These are phyloP conservation scores for Poliocrania exsul DNA, from an alignment of 2,797 vertebrate genomes.

Conservation along the genomic window DNA sequence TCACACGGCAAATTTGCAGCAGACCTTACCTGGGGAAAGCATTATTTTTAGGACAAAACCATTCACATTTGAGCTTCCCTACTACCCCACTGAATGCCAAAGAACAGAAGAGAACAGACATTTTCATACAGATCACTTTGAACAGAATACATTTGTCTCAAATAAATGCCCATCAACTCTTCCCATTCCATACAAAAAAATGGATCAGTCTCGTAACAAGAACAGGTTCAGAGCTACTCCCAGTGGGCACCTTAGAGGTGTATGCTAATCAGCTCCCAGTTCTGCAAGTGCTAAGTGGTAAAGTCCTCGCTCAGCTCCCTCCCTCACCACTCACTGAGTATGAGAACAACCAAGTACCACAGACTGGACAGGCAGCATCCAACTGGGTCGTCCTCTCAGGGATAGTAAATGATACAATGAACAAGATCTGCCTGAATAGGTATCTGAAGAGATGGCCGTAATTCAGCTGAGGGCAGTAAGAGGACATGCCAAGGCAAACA, in stretches of 20 bases:
- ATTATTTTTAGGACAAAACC: not conserved
- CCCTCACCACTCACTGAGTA: rapidly evolving
- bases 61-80: not conserved
- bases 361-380: not conserved
- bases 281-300: not conserved
- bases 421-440: not conserved
- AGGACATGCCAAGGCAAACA: slow-evolving; percentile 42
- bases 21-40: not conserved
- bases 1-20: not conserved
- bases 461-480: slow-evolving; percentile 17
- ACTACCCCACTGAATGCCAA: not conserved
- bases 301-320: not conserved
- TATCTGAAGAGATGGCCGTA: not conserved
- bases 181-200: not conserved
- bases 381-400: not conserved
- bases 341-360: not conserved
- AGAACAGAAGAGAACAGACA: not conserved
- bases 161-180: not conserved
- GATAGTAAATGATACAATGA: not conserved
- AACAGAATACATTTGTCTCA: not conserved
- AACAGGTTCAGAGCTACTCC: not conserved
- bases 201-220: not conserved
- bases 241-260: too few relatives aligned
- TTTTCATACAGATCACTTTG: not conserved
- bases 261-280: not conserved